Percentiles rank a stretch among this genome's conserved stretches.
Conservation (phyloP, 2,113 vertebrate genomes). For the Donacobius atricapilla region DNA sequence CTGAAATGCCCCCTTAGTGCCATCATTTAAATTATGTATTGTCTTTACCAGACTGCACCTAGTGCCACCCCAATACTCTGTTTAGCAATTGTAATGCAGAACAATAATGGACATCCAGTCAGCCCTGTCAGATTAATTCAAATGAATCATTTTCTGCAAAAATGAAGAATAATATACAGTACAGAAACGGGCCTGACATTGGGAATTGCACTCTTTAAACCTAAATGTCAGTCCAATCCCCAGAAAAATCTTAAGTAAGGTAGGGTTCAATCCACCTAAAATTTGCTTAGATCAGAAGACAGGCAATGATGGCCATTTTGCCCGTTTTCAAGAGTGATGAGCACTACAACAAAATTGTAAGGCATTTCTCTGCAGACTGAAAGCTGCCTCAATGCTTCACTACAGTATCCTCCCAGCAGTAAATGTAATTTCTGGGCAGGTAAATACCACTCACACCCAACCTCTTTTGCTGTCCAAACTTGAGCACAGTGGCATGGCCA, state of each 20-base stretch:
- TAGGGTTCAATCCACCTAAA: neutral
- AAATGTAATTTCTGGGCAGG: neutral
- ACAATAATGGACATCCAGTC: slow-evolving; percentile 25
- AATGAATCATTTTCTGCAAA: slow-evolving; percentile 56
- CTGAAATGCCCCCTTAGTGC: neutral
- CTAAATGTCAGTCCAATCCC: neutral
- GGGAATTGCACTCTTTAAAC: slow-evolving; percentile 16
- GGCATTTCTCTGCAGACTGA: neutral
- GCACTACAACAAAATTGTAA: neutral
- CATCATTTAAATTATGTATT: neutral
- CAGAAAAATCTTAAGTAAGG: slow-evolving; percentile 23
- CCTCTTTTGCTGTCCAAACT: neutral
- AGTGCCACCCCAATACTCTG: slow-evolving; percentile 28
- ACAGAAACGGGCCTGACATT: slow-evolving; percentile 16
- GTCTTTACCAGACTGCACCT: slow-evolving; percentile 22
- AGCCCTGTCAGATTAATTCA: slow-evolving; percentile 51
- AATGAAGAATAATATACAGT: slow-evolving; percentile 35
- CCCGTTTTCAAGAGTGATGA: neutral
- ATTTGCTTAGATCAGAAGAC: neutral
- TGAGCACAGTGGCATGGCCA: neutral
- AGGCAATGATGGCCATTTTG: neutral
- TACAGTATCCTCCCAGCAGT: neutral
- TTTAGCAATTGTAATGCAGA: slow-evolving; percentile 46
- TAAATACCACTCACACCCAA: neutral
- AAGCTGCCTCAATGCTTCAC: neutral